Percentiles rank a stretch among this genome's conserved stretches.
phyloP scores from a whole-genome alignment of 2,888 invertebrate genomes.

The Aphodius granarius region DNA sequence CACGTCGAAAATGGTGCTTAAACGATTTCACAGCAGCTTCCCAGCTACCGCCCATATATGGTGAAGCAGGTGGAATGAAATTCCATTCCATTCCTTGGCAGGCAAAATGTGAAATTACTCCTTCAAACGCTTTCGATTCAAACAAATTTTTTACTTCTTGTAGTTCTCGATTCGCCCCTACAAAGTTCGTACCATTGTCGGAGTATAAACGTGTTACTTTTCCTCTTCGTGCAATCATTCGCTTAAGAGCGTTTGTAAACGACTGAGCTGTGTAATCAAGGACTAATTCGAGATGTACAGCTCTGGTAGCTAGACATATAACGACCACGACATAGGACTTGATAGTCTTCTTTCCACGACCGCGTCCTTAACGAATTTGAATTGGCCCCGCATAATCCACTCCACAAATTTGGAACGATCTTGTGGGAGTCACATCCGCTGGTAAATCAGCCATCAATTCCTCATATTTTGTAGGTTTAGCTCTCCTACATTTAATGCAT shows the following conservation, averaged over 20 bases:
- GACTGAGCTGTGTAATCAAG: neutral
- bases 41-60: constrained; percentile 16
- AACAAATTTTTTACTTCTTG: neutral
- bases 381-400: neutral
- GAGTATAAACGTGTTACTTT: neutral
- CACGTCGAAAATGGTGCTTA: constrained; percentile 14
- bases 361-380: neutral
- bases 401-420: neutral
- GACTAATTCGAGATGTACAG: neutral
- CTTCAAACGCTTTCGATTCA: neutral
- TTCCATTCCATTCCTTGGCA: neutral
- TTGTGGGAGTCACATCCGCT: neutral
- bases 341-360: neutral
- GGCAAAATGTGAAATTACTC: neutral
- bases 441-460: neutral
- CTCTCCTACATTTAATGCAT: constrained; percentile 1
- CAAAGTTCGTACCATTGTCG: constrained; percentile 6
- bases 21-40: constrained; percentile 11
- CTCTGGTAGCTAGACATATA: neutral
- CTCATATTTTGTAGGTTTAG: neutral
- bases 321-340: neutral
- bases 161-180: constrained; percentile 4
- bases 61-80: constrained; percentile 10
- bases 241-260: neutral
- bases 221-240: constrained; percentile 2